A percentile compares a stretch with the other conserved stretches of the same genome.
phyloP scores from a whole-genome alignment of 30 jellyfish, hydroid and myxozoan genomes.

The Aurelia coerulea region DNA sequence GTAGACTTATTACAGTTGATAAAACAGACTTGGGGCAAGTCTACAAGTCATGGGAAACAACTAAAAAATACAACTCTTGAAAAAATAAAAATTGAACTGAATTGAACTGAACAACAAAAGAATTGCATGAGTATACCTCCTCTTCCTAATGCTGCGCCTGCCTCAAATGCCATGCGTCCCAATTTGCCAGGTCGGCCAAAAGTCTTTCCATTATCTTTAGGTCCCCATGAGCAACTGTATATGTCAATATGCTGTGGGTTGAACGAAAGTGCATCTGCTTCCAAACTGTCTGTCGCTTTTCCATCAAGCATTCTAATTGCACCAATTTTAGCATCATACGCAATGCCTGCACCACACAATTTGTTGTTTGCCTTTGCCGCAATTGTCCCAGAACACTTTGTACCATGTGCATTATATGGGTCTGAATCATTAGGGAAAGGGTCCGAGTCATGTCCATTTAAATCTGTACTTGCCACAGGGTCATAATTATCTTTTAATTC shows the following conservation, averaged over 20 bases:
- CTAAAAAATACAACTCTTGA: no score
- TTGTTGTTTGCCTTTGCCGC: conserved; percentile 98
- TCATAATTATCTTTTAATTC: conserved; percentile 92
- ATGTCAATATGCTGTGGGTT: conserved; percentile 91
- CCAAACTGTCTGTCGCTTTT: conserved; percentile 94
- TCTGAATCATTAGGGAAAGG: conserved; percentile 98
- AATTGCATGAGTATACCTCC: conserved; percentile 41
- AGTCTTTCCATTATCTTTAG: conserved; percentile 97
- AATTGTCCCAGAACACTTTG: conserved; percentile 97
- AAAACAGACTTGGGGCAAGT: no score
- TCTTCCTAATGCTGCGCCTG: conserved; percentile 95
- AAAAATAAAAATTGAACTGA: no score
- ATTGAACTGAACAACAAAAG: no score
- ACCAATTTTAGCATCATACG: conserved; percentile 91
- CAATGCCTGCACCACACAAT: conserved; percentile 98
- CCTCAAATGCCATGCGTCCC: conserved; percentile 91
- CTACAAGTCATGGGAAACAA: no score
- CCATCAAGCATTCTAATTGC: conserved; percentile 98
- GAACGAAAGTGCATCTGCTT: conserved; percentile 96
- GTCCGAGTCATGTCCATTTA: conserved; percentile 92
- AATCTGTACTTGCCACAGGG: conserved; percentile 89
- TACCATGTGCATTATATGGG: conserved; percentile 99
- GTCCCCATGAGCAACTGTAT: conserved; percentile 99
- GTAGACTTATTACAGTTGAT: no score
- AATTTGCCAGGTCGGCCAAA: conserved; percentile 97